Evolutionary conservation across 2,113 vertebrate species (phyloP).

Genomic region (Bubo bubo): DNA sequence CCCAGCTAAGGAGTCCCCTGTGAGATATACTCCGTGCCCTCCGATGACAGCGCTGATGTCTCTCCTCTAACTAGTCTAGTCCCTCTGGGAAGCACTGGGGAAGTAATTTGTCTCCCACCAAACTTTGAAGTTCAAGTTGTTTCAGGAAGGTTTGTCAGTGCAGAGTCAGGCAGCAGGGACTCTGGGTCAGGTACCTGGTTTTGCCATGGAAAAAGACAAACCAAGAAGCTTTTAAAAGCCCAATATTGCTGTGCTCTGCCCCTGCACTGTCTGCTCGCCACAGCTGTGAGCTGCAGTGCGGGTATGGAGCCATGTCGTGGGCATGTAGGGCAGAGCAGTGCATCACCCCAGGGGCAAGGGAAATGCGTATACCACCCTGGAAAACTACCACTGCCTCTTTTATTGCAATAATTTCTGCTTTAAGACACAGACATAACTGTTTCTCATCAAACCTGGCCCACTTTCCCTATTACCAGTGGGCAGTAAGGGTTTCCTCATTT

Average conservation of each 20-base stretch:
- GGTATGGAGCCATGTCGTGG: rapidly evolving
- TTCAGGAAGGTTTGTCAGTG: not conserved
- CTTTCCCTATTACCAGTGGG: not conserved
- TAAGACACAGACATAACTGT: not conserved
- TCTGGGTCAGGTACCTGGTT: not conserved
- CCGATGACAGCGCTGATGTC: not conserved
- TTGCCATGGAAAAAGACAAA: not conserved
- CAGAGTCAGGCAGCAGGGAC: not conserved
- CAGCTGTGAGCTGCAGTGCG: not conserved
- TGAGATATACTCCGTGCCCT: slow-evolving; percentile 13
- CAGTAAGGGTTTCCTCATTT: not conserved
- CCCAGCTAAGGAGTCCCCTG: slow-evolving; percentile 26
- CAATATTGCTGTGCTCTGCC: not conserved
- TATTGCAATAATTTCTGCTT: not conserved
- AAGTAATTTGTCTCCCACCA: slow-evolving; percentile 20
- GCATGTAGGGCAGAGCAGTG: not conserved
- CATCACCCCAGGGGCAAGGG: rapidly evolving
- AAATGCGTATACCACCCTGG: not conserved
- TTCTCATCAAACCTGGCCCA: not conserved
- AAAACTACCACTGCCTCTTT: not conserved
- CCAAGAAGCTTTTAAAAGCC: not conserved
- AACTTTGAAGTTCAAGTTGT: slow-evolving; percentile 39
- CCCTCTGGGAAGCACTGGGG: not conserved
- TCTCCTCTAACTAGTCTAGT: slow-evolving; percentile 2
- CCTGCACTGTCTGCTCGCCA: not conserved